Conservation (phyloP, 2,113 vertebrate species). For the Gulo gulo region DNA sequence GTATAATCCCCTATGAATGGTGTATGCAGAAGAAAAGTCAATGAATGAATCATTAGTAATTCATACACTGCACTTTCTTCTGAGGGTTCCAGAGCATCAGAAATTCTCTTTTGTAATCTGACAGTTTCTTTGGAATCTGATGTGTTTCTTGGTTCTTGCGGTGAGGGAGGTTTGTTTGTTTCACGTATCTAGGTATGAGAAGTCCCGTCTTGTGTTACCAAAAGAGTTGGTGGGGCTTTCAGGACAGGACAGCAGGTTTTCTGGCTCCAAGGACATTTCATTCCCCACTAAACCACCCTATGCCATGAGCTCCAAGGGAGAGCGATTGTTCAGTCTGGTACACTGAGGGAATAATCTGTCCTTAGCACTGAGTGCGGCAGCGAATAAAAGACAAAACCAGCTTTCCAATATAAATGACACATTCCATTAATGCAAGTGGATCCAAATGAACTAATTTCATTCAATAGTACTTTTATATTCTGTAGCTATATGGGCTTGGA, state of each 20-base stretch:
- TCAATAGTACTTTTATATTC: conserved; percentile 67
- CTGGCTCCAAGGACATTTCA: background rate
- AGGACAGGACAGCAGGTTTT: conserved; percentile 4
- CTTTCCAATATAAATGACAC: conserved; percentile 67
- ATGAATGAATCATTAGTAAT: background rate
- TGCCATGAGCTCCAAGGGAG: background rate
- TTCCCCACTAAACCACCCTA: conserved; percentile 1
- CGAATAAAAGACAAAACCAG: conserved; percentile 69
- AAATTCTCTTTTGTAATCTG: background rate
- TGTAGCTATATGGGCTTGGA: conserved; percentile 54
- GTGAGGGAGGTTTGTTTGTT: background rate
- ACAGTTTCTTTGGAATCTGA: background rate
- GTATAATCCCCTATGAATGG: background rate
- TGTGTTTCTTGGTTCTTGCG: background rate
- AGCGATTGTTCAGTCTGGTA: conserved; percentile 44
- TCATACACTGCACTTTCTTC: background rate
- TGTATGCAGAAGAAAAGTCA: background rate
- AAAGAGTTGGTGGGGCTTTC: background rate
- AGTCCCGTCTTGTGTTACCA: background rate
- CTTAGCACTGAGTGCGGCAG: background rate
- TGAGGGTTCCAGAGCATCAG: background rate
- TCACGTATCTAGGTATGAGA: background rate
- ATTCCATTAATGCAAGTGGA: conserved; percentile 74
- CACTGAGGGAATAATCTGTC: conserved; percentile 43
- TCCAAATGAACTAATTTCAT: conserved; percentile 75